Base-by-base conservation (phyloP, 2,113 vertebrate genomes). In the Tachuris rubrigastra region DNA sequence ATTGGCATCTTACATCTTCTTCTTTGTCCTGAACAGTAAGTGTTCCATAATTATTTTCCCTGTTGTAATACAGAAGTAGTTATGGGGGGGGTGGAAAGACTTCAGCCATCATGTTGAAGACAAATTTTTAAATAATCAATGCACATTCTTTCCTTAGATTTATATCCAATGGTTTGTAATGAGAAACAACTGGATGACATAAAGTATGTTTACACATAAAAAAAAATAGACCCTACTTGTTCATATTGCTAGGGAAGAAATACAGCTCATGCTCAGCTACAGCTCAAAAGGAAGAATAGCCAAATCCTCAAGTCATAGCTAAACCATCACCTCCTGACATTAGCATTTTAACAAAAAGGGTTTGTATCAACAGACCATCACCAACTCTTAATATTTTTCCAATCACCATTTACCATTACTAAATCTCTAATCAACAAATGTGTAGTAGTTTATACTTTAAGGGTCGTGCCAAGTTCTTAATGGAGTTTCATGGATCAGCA, bases 401-500 rank as follows among this genome's bases (percentile, higher is more conserved):
- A 23, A 87, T 37, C 27, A 46, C 27, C 53, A 39, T 82, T 63
- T 68, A 63, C 66, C 44, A 46, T 46, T 58, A 82, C 33, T 41
- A 77, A 95, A 88, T 30, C 31, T 35, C 71, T 78, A 71, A 88
- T 47, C 25, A 90, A 71, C 39, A 88, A 83, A 86, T 80, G 46
- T 27, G 7, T 84, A 90, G 71, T 20, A 63, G 37, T 63, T 94
- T 66, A 66, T 42, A 53, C 79, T 88, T 92, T 92, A 84, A 68
- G 21, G 55, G 42, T 75, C 56, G 39, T 93, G 92, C 82, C 93
- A 86, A 95, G 65, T 56, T 92, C 52, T 93, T 92, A 96, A 92
- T 89, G 68, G 47, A 83, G 79, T 81, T 95, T 92, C 73, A 89
- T 56, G 91, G 89, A 95, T 95, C 93, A 95, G 60, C 80, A 89